Conservation (phyloP, 1,140 invertebrate species). For the Conus betulinus region DNA sequence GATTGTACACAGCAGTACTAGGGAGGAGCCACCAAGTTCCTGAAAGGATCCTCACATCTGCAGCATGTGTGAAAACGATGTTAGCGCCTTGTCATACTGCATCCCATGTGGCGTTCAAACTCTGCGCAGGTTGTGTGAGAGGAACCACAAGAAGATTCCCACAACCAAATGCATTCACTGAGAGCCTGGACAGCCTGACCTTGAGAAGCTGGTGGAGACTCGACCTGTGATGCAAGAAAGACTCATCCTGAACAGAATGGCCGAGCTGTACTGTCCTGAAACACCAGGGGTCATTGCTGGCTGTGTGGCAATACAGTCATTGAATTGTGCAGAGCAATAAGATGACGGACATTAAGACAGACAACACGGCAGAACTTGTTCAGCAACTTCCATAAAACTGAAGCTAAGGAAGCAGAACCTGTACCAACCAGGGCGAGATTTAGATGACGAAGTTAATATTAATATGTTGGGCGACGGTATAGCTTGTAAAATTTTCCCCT, state of each 20-base stretch:
- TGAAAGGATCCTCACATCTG: not conserved
- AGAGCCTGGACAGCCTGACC: not conserved
- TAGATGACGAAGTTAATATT: not conserved
- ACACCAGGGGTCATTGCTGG: not conserved
- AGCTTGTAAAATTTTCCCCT: no score
- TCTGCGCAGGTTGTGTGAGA: not conserved
- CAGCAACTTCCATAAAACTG: not conserved
- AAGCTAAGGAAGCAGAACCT: not conserved
- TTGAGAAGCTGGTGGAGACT: not conserved
- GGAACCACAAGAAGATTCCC: not conserved
- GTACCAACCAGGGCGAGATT: not conserved
- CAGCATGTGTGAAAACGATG: not conserved
- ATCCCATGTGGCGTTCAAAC: not conserved
- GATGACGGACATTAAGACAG: not conserved
- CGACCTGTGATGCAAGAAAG: not conserved
- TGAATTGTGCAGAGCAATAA: not conserved
- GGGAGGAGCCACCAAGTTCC: not conserved
- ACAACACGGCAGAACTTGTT: not conserved
- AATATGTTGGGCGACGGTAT: no score
- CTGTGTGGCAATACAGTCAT: not conserved
- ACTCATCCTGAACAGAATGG: not conserved
- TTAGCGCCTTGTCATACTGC: not conserved
- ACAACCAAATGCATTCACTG: not conserved
- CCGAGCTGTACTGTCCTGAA: not conserved
- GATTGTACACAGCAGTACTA: not conserved